These are phyloP conservation scores for Apogon hyalosoma DNA, from an alignment of 2,797 vertebrate genomes.

Conservation along the genomic window DNA sequence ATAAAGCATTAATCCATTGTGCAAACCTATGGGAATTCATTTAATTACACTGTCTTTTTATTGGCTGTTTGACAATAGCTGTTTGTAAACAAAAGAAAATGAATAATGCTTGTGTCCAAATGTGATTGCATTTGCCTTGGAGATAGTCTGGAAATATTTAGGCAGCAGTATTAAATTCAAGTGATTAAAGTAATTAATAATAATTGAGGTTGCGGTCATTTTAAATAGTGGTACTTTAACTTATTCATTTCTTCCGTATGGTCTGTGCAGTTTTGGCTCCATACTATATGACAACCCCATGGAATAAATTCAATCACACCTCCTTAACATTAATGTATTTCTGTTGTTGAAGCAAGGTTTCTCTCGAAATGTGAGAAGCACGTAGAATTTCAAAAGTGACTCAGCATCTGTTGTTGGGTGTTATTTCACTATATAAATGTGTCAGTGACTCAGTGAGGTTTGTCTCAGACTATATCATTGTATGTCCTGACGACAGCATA, in stretches of 20 bases:
- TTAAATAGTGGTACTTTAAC: conserved; percentile 40
- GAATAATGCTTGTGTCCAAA: conserved; percentile 36
- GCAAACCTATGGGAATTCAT: conserved; percentile 12
- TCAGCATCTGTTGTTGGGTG: not conserved
- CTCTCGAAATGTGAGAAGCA: conserved; percentile 12
- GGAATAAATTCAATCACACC: conserved; percentile 7
- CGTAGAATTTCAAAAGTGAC: too few species aligned
- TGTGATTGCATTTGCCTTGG: conserved; percentile 48
- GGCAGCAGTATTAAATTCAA: conserved; percentile 49
- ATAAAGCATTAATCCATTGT: not conserved
- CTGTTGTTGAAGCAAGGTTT: conserved; percentile 9
- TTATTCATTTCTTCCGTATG: conserved; percentile 37
- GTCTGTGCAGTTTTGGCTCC: conserved; percentile 12
- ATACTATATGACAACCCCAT: conserved; percentile 13
- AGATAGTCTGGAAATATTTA: conserved; percentile 66
- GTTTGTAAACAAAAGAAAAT: conserved; percentile 64
- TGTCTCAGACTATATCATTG: conserved; percentile 2
- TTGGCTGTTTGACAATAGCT: conserved; percentile 36
- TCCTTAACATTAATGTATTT: conserved; percentile 28
- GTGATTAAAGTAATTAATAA: conserved; percentile 70
- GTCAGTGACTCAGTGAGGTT: conserved; percentile 25
- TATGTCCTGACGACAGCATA: conserved; percentile 19
- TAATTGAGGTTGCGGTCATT: conserved; percentile 59
- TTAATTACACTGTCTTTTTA: conserved; percentile 12
- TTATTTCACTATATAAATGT: conserved; percentile 17